Evolutionary conservation across 35 echinoderm and acorn worm species (phyloP).

Genomic region (Lytechinus pictus): DNA sequence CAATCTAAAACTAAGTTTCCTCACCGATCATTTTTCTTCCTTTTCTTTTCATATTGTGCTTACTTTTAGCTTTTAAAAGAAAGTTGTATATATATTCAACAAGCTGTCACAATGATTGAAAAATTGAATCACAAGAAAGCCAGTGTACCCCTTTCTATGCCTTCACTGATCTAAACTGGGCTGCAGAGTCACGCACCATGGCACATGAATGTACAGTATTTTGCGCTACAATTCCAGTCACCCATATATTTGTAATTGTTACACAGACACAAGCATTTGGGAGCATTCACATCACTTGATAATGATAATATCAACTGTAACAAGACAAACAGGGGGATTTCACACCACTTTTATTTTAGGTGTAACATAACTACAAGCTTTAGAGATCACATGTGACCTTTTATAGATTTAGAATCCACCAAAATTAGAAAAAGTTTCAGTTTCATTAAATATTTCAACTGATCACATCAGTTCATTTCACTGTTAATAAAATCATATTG

Average conservation of each 20-base stretch:
- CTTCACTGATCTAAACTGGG: not conserved
- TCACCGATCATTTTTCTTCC: too few species aligned
- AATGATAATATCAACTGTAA: not conserved
- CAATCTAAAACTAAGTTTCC: too few species aligned
- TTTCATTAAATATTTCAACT: too few species aligned
- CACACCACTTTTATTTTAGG: not conserved
- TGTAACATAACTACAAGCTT: not conserved
- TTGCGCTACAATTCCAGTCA: not conserved
- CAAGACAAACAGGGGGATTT: not conserved
- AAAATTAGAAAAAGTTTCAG: not conserved
- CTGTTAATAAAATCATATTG: too few species aligned
- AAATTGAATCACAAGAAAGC: not conserved
- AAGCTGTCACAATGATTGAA: not conserved
- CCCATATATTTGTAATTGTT: constrained; percentile 13
- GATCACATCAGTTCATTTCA: too few species aligned
- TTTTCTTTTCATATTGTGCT: too few species aligned
- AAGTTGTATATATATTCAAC: not conserved
- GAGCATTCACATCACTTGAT: not conserved
- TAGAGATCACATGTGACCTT: not conserved
- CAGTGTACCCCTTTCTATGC: not conserved
- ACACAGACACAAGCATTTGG: not conserved
- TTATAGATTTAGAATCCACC: not conserved
- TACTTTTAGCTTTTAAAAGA: too few species aligned
- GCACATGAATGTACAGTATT: not conserved
- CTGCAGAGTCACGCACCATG: not conserved